phyloP scores from a whole-genome alignment of 1,140 invertebrate species.

The Diploscapter pachys region DNA sequence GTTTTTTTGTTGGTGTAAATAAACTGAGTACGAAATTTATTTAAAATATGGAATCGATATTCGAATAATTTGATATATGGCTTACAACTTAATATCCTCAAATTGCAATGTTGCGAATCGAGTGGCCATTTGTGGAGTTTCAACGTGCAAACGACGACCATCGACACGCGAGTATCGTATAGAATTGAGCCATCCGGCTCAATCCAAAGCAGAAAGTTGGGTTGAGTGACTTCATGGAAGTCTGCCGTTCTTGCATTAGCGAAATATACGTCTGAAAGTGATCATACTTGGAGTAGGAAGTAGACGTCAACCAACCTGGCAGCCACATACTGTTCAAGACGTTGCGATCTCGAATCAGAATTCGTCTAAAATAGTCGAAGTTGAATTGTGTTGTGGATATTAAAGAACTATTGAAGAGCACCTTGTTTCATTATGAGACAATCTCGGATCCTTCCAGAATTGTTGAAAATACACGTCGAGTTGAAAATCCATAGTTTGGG shows the following conservation, averaged over 20 bases:
- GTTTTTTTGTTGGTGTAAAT: neutral
- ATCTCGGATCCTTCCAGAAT: conserved; percentile 65
- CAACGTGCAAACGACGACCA: conserved; percentile 69
- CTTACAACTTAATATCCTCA: conserved; percentile 68
- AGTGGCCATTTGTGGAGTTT: conserved; percentile 67
- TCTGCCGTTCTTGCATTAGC: conserved; percentile 57
- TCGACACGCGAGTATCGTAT: conserved; percentile 61
- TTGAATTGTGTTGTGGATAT: neutral
- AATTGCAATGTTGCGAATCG: conserved; percentile 66
- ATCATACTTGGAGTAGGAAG: no score
- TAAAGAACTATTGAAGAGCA: conserved; percentile 6
- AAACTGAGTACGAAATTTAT: conserved; percentile 14
- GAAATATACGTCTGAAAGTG: conserved; percentile 52
- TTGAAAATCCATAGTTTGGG: conserved; percentile 64
- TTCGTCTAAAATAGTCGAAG: conserved; percentile 59
- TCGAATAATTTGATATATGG: neutral
- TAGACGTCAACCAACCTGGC: conserved; percentile 17
- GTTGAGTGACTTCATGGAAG: conserved; percentile 58
- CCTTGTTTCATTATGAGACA: conserved; percentile 60
- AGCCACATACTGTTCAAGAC: conserved; percentile 63
- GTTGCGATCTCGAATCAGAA: conserved; percentile 66
- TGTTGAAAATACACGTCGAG: conserved; percentile 67
- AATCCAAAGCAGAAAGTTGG: conserved; percentile 58
- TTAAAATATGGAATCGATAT: no score
- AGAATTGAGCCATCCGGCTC: conserved; percentile 58